A percentile compares a stretch with the other conserved stretches of the same genome.
These are phyloP conservation scores for Ataeniobius toweri DNA, from an alignment of 2,797 vertebrate genomes.

Conservation along the genomic window DNA sequence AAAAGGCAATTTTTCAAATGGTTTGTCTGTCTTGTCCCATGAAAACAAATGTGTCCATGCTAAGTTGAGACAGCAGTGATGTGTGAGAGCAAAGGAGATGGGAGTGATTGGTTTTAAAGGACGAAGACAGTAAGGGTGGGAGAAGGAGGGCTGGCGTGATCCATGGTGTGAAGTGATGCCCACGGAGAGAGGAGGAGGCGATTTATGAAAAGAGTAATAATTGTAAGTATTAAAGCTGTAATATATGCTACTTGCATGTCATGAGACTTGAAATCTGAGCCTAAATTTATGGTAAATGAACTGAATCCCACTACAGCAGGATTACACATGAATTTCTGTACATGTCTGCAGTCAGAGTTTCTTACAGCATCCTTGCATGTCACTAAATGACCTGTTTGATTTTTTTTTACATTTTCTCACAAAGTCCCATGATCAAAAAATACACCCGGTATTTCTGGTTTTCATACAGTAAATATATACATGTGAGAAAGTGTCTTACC, in stretches of 20 bases:
- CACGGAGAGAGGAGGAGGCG: slow-evolving; percentile 46
- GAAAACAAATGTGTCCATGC: slow-evolving; percentile 62
- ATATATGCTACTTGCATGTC: slow-evolving; percentile 53
- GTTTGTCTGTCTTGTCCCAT: slow-evolving; percentile 17
- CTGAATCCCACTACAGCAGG: slow-evolving; percentile 13
- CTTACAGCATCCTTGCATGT: not conserved
- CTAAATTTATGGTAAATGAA: not conserved
- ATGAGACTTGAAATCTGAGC: slow-evolving; percentile 47
- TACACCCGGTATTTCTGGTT: slow-evolving; percentile 39
- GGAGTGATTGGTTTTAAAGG: slow-evolving; percentile 84
- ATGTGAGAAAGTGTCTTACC: slow-evolving; percentile 77
- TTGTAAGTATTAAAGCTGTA: slow-evolving; percentile 57
- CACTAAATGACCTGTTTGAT: slow-evolving; percentile 18
- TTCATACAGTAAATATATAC: slow-evolving; percentile 12
- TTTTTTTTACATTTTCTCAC: slow-evolving; percentile 5
- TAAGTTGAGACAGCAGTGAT: slow-evolving; percentile 58
- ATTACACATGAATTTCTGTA: not conserved
- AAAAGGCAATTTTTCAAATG: slow-evolving; percentile 23
- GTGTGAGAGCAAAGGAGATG: slow-evolving; percentile 70
- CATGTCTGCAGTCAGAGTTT: not conserved
- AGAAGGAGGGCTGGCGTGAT: slow-evolving; percentile 67
- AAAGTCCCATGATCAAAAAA: slow-evolving; percentile 19
- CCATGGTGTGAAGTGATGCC: slow-evolving; percentile 71
- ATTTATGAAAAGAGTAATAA: slow-evolving; percentile 32
- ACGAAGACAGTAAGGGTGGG: slow-evolving; percentile 71